These are phyloP conservation scores for Uria aalge DNA, from an alignment of 2,113 vertebrate species.

Conservation along the genomic window DNA sequence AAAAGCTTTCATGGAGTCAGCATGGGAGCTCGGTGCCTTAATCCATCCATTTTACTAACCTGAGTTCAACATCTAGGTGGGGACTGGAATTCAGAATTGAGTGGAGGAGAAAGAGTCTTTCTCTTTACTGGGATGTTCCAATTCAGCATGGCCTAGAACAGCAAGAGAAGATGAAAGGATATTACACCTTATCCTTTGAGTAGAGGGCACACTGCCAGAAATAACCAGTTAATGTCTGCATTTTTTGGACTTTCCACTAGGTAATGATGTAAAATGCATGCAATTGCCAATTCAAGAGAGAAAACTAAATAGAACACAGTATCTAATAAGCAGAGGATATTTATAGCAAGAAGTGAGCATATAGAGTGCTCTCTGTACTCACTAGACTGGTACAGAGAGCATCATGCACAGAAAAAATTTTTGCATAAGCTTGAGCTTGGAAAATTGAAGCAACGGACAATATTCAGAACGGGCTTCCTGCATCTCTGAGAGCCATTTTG, in stretches of 20 bases:
- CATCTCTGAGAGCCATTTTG: neutral
- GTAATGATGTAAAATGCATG: neutral
- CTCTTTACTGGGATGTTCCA: neutral
- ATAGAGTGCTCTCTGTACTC: neutral
- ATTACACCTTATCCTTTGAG: neutral
- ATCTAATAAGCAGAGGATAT: neutral
- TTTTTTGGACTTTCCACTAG: neutral
- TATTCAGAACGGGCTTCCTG: neutral
- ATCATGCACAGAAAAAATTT: neutral
- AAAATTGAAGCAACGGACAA: neutral
- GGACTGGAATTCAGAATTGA: neutral
- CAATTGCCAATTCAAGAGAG: neutral
- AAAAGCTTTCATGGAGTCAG: conserved; percentile 69
- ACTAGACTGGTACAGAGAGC: neutral
- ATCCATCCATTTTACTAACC: conserved; percentile 60
- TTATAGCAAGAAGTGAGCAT: neutral
- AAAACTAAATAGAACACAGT: neutral
- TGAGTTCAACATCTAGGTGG: conserved; percentile 37
- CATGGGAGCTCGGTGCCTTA: conserved; percentile 57
- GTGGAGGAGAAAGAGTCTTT: neutral
- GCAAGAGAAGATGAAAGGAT: neutral
- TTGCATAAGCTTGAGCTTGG: neutral
- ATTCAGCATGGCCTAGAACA: neutral
- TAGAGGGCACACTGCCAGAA: neutral
- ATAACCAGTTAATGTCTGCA: neutral